A percentile compares a stretch with the other conserved stretches of the same genome.
Conservation (phyloP, 2,888 invertebrate species). For the Nudaria mundana region DNA sequence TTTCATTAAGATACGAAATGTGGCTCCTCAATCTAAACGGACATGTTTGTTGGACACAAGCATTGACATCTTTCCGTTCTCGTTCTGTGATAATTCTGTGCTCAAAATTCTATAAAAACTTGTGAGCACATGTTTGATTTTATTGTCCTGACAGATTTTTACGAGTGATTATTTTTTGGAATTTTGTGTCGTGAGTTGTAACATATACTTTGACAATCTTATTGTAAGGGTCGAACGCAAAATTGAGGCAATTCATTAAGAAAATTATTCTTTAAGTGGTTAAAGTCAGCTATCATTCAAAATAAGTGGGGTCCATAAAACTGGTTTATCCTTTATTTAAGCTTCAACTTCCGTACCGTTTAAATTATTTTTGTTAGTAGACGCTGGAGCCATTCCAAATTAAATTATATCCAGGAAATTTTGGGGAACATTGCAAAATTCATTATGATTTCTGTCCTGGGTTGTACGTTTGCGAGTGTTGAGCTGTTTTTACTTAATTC, state of each 20-base stretch:
- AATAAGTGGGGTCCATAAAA: constrained; percentile 64
- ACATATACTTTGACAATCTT: no score
- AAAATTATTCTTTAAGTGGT: constrained; percentile 62
- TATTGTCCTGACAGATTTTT: no score
- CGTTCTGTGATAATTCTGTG: no score
- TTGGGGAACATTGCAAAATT: constrained; percentile 64
- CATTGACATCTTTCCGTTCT: no score
- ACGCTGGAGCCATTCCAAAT: constrained; percentile 75
- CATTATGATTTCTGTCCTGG: constrained; percentile 55
- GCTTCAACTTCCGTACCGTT: constrained; percentile 73
- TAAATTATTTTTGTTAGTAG: constrained; percentile 74
- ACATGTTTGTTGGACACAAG: no score
- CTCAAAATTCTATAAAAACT: no score
- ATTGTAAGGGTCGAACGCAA: constrained; percentile 17
- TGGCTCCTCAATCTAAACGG: no score
- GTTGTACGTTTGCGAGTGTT: constrained; percentile 47
- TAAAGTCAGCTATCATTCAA: constrained; percentile 67
- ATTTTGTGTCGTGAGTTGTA: no score
- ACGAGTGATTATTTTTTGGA: no score
- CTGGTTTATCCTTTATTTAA: constrained; percentile 74
- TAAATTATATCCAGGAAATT: constrained; percentile 72
- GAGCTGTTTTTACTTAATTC: constrained; percentile 46
- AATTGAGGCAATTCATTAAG: constrained; percentile 54
- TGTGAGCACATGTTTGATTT: no score
- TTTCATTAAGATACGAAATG: no score